Evolutionary conservation across 2,113 vertebrate genomes (phyloP), one percentile per base, ranked within the genome.

Genomic region (Muntiacus muntjak): DNA sequence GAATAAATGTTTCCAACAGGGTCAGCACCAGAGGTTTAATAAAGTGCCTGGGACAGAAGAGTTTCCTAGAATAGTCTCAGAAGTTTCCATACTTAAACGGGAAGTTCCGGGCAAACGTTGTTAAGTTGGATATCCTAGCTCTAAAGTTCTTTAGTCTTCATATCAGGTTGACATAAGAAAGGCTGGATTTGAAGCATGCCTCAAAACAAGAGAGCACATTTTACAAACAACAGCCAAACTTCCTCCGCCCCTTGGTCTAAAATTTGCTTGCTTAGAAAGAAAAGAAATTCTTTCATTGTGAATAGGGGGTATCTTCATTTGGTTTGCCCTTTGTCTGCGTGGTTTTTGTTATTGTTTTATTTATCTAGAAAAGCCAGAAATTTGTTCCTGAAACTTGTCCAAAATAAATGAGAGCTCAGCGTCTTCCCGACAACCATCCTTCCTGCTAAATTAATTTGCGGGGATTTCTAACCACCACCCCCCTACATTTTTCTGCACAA

Each of bases 401-500:
- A 60, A 74, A 81, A 50, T 52, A 87, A 94, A 25, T 1, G 25
- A 40, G 57, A 58, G 14, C 23, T 62, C 54, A 14, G 30, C 36
- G 19, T n/a, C 58, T 28, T 94, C 84, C 84, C 57, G 33, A 17
- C 60, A 84, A 95, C 57, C 40, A 17, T 28, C 11, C 47, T 4
- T 74, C 23, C 14, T 40, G 78, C 85, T 92, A 60, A 92, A 50
- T 36, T 79, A 43, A 30, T 92, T 91, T 30, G 7, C 91, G 54
- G 50, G 85, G 57, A 74, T 67, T 33, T 64, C 40, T 54, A 83
- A 78, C 26, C 28, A 52, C 52, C 30, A 12, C 28, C 15, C 30
- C 17, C 19, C 12, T 7, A 62, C 57, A 30, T 94, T 93, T 93
- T 85, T 86, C 95, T 81, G 62, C 95, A 43, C 64, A 95, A 97